These are phyloP conservation scores for Pelodiscus sinensis DNA, from an alignment of 2,113 vertebrate genomes.

Conservation along the genomic window DNA sequence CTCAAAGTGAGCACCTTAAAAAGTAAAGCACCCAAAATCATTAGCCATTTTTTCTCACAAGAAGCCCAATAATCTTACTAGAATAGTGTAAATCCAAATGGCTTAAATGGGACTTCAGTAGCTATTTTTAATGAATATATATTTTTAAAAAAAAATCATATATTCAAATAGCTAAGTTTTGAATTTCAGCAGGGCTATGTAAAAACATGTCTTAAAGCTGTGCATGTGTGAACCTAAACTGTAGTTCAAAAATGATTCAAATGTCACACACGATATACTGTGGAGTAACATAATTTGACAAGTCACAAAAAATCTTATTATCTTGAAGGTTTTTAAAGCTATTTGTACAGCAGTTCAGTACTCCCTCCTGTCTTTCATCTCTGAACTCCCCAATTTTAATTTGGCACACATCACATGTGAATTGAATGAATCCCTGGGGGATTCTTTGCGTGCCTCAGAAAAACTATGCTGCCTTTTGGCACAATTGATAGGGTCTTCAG, in stretches of 20 bases:
- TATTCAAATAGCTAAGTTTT: conserved; percentile 39
- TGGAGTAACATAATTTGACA: conserved; percentile 29
- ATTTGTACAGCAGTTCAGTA: not conserved
- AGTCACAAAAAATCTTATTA: not conserved
- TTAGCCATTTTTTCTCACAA: not conserved
- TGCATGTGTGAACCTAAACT: not conserved
- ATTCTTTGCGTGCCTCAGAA: not conserved
- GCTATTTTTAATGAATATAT: conserved; percentile 29
- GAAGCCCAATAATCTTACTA: not conserved
- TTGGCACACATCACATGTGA: rapidly evolving
- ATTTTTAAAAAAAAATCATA: conserved; percentile 26
- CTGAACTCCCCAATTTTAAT: not conserved
- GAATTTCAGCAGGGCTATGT: conserved; percentile 18
- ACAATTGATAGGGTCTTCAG: rapidly evolving
- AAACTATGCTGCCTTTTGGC: not conserved
- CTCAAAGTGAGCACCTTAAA: not conserved
- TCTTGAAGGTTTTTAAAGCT: not conserved
- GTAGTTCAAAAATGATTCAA: not conserved
- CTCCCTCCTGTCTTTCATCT: rapidly evolving
- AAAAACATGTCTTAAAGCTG: not conserved
- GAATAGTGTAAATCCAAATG: not conserved
- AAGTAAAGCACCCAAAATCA: not conserved
- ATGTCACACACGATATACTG: conserved; percentile 1
- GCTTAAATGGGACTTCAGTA: conserved; percentile 24
- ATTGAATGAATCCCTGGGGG: rapidly evolving